Percentiles rank a stretch among this genome's conserved stretches.
These are phyloP conservation scores for Zosterops borbonicus DNA, from an alignment of 2,113 vertebrate species.

Conservation along the genomic window DNA sequence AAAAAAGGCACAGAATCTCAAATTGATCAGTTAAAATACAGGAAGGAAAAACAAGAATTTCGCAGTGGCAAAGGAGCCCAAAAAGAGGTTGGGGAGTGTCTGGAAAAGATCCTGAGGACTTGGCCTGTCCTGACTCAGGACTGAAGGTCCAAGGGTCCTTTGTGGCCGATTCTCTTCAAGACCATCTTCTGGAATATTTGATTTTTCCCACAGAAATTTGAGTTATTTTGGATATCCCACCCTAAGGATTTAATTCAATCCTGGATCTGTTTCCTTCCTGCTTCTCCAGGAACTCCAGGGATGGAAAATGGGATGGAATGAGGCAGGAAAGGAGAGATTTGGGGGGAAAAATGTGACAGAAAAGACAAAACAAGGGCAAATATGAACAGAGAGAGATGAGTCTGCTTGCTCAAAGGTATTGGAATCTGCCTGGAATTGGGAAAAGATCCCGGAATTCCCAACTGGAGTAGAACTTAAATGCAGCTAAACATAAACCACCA, in stretches of 20 bases:
- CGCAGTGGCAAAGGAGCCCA: background rate
- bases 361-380: background rate
- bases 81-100: background rate
- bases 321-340: background rate
- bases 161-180: rapidly evolving
- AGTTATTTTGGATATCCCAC: background rate
- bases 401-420: background rate
- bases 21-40: rapidly evolving
- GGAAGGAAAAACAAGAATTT: background rate
- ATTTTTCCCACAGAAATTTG: background rate
- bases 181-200: background rate
- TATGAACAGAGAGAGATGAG: background rate
- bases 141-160: rapidly evolving
- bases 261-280: background rate
- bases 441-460: background rate
- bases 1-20: background rate
- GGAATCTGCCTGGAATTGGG: background rate
- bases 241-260: background rate
- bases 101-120: background rate
- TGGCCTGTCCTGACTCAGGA: background rate
- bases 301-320: background rate
- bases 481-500: background rate
- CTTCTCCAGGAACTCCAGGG: background rate
- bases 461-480: rapidly evolving
- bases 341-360: background rate